Base-by-base conservation (phyloP, 2,888 invertebrate species). In the Lissocephala sabroskyi region DNA sequence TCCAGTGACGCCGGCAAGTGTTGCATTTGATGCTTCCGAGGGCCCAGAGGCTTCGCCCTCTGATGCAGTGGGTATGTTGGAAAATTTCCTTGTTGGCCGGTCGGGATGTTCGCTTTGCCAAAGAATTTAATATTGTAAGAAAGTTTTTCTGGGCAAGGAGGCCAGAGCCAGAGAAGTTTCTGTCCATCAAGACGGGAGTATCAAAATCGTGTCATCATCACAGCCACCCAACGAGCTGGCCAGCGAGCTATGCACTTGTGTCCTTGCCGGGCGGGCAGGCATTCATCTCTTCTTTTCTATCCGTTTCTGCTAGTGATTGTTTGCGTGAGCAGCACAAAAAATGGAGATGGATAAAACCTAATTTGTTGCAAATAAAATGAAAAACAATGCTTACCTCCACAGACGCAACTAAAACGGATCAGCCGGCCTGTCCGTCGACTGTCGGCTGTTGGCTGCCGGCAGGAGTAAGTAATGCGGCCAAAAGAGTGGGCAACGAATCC, bases 111-210 rank as follows among this genome's bases (percentile, higher is more conserved):
- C 23, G 23, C 23, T 23, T 3, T 23, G 23, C 32, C 57, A 54
- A 56, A 57, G 70, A 73, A 70, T 70, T 74, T 74, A 66, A 70
- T 73, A 71, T 70, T 64, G 74, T 64, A 53, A 56, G 53, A 71
- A 66, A 51, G 70, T 59, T n/a, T n/a, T 56, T 49, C 52, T 52
- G 59, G 60, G 59, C 59, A 62, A 44, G 35, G 54, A 47, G 23
- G 30, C 41, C 36, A 50, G 42, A 37, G 9, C 16, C 36, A 35
- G 16, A 45, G 36, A 32, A 41, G 16, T 13, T 33, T 23, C 18
- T 3, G n/a, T 3, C n/a, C 28, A 42, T n/a, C 40, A 23, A 41
- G 35, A 35, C 16, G 16, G 1, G 10, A 17, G 13, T 16, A 16
- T 35, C 14, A 35, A 9, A 6, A 14, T 5, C 4, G 23, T 5